Conservation (phyloP, 2,113 vertebrate species). For the Mirounga angustirostris region DNA sequence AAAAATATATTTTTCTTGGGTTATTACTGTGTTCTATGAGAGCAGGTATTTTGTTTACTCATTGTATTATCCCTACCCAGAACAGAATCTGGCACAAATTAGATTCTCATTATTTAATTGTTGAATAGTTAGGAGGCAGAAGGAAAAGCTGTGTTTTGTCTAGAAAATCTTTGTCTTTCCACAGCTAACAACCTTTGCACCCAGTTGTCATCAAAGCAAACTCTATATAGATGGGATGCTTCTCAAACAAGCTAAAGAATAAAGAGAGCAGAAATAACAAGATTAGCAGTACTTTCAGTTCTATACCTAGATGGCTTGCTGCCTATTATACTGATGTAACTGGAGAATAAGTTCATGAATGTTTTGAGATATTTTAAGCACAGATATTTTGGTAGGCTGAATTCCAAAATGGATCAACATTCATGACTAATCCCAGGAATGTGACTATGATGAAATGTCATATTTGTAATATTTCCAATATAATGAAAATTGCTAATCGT, state of each 20-base stretch:
- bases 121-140: not conserved
- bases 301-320: not conserved
- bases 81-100: not conserved
- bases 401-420: not conserved
- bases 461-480: not conserved
- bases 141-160: not conserved
- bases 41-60: not conserved
- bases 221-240: not conserved
- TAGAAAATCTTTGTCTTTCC: not conserved
- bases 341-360: not conserved
- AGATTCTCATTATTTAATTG: not conserved
- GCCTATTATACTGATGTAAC: not conserved
- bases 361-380: not conserved
- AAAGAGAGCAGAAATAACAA: not conserved
- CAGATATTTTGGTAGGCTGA: not conserved
- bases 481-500: not conserved
- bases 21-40: not conserved
- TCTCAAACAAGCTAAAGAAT: not conserved
- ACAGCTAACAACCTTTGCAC: not conserved
- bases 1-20: not conserved
- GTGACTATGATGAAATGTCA: not conserved
- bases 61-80: not conserved
- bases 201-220: not conserved
- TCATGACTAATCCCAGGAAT: not conserved
- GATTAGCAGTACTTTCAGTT: not conserved